phyloP scores from a whole-genome alignment of 1,140 invertebrate species.

The Octopus sinensis region DNA sequence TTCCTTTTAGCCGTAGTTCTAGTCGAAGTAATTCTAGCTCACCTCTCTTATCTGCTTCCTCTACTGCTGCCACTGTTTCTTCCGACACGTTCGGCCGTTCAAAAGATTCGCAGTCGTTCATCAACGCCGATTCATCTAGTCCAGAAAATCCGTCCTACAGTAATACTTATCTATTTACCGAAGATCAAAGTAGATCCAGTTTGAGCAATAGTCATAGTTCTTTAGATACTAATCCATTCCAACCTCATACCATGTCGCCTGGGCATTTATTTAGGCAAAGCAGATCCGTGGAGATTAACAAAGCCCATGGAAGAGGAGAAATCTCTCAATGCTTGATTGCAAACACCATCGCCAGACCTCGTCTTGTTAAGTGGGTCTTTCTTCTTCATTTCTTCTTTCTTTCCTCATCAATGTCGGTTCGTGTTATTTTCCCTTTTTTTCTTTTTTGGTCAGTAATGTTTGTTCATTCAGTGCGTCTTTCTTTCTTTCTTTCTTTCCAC shows the following conservation, averaged over 20 bases:
- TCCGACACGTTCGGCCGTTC: too few relatives aligned
- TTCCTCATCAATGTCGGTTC: not conserved
- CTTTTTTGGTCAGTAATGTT: not conserved
- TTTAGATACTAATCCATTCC: not conserved
- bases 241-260: too few relatives aligned
- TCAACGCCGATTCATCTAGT: too few relatives aligned
- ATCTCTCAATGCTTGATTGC: conserved; percentile 1
- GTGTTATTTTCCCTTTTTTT: not conserved
- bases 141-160: not conserved
- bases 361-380: conserved; percentile 9
- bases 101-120: too few relatives aligned
- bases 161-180: not conserved
- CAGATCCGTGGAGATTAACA: not conserved
- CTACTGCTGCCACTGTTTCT: too few relatives aligned
- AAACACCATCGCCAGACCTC: conserved; percentile 14
- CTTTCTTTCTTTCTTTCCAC: not conserved
- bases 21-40: too few relatives aligned
- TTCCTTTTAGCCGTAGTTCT: too few relatives aligned
- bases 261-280: too few relatives aligned
- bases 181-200: not conserved
- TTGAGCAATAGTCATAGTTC: not conserved
- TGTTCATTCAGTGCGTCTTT: not conserved
- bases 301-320: not conserved
- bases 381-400: not conserved
- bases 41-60: too few relatives aligned